A percentile compares a stretch with the other conserved stretches of the same genome.
Evolutionary conservation across 1,140 invertebrate genomes (phyloP).

Genomic region (Amyelois transitella): DNA sequence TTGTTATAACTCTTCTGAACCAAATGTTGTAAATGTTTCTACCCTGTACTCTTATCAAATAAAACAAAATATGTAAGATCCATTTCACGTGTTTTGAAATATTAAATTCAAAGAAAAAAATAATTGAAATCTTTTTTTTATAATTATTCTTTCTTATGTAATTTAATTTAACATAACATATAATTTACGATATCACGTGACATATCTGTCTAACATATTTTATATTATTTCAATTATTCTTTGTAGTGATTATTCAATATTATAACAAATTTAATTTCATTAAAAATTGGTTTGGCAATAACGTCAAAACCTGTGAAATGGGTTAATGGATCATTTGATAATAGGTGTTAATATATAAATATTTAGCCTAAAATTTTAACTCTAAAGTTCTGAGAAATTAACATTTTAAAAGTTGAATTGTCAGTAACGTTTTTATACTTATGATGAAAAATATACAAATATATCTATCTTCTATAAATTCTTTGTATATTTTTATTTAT

Average conservation of each 20-base stretch:
- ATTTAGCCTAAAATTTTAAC: constrained; percentile 45
- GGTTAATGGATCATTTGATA: constrained; percentile 34
- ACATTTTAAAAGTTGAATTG: constrained; percentile 34
- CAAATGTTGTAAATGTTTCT: constrained; percentile 10
- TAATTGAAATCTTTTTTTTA: not conserved
- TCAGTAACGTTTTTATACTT: constrained; percentile 55
- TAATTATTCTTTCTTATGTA: no score
- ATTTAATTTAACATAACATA: no score
- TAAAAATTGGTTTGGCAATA: no score
- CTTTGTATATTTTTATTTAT: constrained; percentile 31
- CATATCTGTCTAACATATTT: no score
- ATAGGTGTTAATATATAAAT: constrained; percentile 45
- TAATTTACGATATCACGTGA: no score
- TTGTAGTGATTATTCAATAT: no score
- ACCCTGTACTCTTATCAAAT: constrained; percentile 3
- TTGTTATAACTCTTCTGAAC: constrained; percentile 13
- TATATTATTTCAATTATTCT: no score
- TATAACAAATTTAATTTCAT: no score
- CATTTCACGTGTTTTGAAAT: constrained; percentile 3
- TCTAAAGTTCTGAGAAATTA: constrained; percentile 37
- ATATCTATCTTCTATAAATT: constrained; percentile 33
- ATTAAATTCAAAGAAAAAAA: not conserved
- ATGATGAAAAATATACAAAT: constrained; percentile 32
- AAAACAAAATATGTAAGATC: not conserved
- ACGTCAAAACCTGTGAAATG: not conserved